Evolutionary conservation across 2,113 vertebrate genomes (phyloP).

Genomic region (Puffinus mauretanicus): DNA sequence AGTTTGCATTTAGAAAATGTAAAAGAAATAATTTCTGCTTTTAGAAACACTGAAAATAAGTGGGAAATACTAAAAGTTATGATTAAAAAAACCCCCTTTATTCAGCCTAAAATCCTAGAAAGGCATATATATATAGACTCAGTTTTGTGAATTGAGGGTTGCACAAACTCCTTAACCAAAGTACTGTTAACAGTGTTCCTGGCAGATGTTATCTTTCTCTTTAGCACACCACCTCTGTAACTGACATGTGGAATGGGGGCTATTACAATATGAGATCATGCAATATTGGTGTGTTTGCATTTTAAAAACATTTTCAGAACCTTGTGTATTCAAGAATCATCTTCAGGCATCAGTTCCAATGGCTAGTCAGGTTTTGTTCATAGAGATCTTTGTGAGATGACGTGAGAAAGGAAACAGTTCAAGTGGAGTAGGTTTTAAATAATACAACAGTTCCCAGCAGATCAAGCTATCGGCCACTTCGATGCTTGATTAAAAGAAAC

Average conservation of each 20-base stretch:
- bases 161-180: neutral
- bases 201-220: neutral
- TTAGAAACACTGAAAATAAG: neutral
- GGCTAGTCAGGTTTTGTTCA: neutral
- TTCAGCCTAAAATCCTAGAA: neutral
- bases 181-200: neutral
- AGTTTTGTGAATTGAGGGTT: neutral
- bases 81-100: accelerated
- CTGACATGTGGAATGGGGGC: neutral
- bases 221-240: neutral
- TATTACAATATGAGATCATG: neutral
- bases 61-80: neutral
- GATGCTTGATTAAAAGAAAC: neutral
- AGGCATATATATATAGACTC: neutral
- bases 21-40: neutral
- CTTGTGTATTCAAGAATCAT: neutral
- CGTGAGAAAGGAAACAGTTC: neutral
- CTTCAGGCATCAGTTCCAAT: neutral
- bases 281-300: neutral
- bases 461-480: neutral
- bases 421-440: neutral
- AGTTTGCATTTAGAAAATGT: neutral
- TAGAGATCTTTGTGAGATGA: neutral
- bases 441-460: neutral
- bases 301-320: neutral